A percentile compares a stretch with the other conserved stretches of the same genome.
These are phyloP conservation scores for Pygoscelis adeliae DNA, from an alignment of 2,113 vertebrate species.

Conservation along the genomic window DNA sequence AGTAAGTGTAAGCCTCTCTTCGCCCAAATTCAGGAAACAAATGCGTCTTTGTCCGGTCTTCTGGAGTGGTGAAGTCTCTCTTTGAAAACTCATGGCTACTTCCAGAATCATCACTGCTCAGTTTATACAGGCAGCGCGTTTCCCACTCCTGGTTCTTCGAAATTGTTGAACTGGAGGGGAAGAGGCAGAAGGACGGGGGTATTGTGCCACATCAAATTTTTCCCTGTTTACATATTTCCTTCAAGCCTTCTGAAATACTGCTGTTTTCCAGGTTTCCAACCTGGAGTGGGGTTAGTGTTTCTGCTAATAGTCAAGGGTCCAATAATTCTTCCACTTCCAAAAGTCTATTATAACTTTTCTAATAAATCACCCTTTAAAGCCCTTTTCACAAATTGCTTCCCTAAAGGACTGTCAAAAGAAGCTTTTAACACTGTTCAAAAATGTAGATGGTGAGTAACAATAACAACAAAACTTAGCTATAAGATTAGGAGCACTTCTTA, in stretches of 20 bases:
- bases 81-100: not conserved
- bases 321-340: not conserved
- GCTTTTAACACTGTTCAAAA: not conserved
- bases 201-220: not conserved
- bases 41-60: not conserved
- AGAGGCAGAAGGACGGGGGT: not conserved
- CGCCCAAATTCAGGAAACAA: not conserved
- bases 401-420: not conserved
- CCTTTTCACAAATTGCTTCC: not conserved
- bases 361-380: not conserved
- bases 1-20: not conserved
- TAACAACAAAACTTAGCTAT: not conserved
- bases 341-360: not conserved
- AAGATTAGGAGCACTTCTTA: not conserved
- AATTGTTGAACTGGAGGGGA: not conserved
- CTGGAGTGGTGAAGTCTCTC: not conserved
- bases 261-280: not conserved
- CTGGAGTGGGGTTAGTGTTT: not conserved
- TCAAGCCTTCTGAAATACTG: not conserved
- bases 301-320: not conserved
- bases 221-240: not conserved
- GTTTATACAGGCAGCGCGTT: fast-evolving
- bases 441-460: not conserved
- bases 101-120: not conserved
- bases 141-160: not conserved